phyloP scores from a whole-genome alignment of 2,888 invertebrate species.

The Pristionchus mayeri region DNA sequence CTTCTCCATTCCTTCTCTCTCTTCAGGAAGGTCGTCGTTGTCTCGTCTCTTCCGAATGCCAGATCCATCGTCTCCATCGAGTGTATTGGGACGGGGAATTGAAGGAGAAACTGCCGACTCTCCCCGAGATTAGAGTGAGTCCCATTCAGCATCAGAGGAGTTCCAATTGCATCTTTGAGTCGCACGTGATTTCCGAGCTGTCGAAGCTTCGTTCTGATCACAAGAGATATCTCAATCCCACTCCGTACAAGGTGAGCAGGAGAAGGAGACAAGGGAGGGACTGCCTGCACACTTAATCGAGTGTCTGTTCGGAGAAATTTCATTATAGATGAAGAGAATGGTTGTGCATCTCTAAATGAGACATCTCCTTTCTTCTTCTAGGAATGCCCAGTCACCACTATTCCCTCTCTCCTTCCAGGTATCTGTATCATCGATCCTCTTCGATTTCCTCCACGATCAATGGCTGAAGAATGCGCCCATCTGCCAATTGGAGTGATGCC shows the following conservation, averaged over 20 bases:
- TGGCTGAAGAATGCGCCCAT: slow-evolving; percentile 98
- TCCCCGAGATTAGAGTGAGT: slow-evolving; percentile 76
- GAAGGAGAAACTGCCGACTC: slow-evolving; percentile 79
- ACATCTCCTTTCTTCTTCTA: no score
- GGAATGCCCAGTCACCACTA: no score
- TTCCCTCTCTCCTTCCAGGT: slow-evolving; percentile 77
- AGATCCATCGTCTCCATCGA: slow-evolving; percentile 81
- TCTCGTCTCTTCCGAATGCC: slow-evolving; percentile 39
- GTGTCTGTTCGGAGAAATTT: no score
- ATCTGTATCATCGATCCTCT: slow-evolving; percentile 91
- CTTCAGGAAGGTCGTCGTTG: slow-evolving; percentile 46
- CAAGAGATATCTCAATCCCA: slow-evolving; percentile 94
- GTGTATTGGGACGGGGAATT: slow-evolving; percentile 89
- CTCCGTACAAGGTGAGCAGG: slow-evolving; percentile 94
- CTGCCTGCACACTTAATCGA: no score
- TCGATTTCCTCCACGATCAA: slow-evolving; percentile 93
- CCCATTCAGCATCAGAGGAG: not conserved
- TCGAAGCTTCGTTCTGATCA: slow-evolving; percentile 91
- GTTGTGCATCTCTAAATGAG: not conserved
- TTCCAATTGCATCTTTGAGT: slow-evolving; percentile 46
- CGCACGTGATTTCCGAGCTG: slow-evolving; percentile 79
- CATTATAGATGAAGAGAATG: no score
- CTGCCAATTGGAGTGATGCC: slow-evolving; percentile 86
- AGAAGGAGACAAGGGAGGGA: no score
- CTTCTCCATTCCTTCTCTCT: no score